Conservation (phyloP, 2,888 invertebrate genomes). For the Tipula lateralis region DNA sequence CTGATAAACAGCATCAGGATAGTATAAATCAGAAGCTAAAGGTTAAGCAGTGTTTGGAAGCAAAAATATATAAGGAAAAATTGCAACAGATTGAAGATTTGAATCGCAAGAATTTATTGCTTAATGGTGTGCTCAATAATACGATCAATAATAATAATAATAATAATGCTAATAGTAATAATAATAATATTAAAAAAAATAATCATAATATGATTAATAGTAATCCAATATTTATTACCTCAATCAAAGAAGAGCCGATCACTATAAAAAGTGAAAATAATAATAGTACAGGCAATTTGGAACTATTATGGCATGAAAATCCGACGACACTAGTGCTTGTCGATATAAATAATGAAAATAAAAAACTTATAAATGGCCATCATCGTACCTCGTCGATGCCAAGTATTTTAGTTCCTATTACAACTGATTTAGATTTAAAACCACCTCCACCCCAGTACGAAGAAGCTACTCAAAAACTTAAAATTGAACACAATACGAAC, state of each 20-base stretch:
- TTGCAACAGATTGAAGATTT: slow-evolving; percentile 37
- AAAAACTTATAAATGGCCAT: slow-evolving; percentile 52
- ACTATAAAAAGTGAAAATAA: slow-evolving; percentile 26
- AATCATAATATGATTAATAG: neutral
- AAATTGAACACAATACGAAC: slow-evolving; percentile 37
- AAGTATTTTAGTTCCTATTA: slow-evolving; percentile 53
- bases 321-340: slow-evolving; percentile 54
- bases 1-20: slow-evolving; percentile 35
- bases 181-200: slow-evolving; percentile 33
- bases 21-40: slow-evolving; percentile 52
- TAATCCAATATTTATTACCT: slow-evolving; percentile 24
- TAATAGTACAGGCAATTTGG: slow-evolving; percentile 48
- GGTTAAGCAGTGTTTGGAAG: slow-evolving; percentile 64
- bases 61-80: slow-evolving; percentile 57
- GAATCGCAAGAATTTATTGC: slow-evolving; percentile 40
- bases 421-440: slow-evolving; percentile 38
- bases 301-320: slow-evolving; percentile 61
- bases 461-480: slow-evolving; percentile 60
- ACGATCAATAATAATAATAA: neutral
- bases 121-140: slow-evolving; percentile 39
- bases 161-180: slow-evolving; percentile 36
- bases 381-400: slow-evolving; percentile 55
- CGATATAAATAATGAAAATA: slow-evolving; percentile 49
- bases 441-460: slow-evolving; percentile 64
- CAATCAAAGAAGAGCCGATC: neutral